Percentiles rank a stretch among this genome's conserved stretches.
These are phyloP conservation scores for Argyrosomus regius DNA, from an alignment of 2,797 vertebrate genomes.

Conservation along the genomic window DNA sequence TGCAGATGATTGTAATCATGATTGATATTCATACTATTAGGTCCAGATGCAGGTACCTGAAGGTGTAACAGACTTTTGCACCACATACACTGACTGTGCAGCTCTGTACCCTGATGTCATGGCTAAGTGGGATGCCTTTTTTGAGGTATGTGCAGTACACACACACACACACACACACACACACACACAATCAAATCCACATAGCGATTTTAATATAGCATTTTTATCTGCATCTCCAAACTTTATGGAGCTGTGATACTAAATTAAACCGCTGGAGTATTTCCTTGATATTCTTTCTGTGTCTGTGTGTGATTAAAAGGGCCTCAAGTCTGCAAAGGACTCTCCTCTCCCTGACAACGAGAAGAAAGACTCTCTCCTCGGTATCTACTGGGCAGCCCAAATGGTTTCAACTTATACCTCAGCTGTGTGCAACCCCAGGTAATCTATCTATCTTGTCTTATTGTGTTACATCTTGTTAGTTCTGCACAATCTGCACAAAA, in stretches of 20 bases:
- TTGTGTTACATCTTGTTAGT: too few species aligned
- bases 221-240: too few species aligned
- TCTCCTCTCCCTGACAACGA: constrained; percentile 61
- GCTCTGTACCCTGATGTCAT: constrained; percentile 77
- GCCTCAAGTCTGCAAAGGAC: constrained; percentile 66
- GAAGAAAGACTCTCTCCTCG: constrained; percentile 83
- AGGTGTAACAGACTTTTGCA: constrained; percentile 82
- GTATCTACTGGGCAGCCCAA: constrained; percentile 86
- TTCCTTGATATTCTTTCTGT: background rate
- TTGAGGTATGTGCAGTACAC: constrained; percentile 81
- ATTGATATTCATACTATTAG: constrained; percentile 41
- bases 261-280: background rate
- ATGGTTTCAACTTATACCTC: constrained; percentile 58
- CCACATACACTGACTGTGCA: constrained; percentile 81
- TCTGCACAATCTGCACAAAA: too few species aligned
- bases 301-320: constrained; percentile 73
- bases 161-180: constrained; percentile 5
- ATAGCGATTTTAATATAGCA: background rate
- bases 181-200: background rate
- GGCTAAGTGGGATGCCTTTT: constrained; percentile 89
- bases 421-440: constrained; percentile 62
- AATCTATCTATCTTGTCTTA: constrained; percentile 12
- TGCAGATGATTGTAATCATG: background rate
- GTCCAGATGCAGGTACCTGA: constrained; percentile 84
- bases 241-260: background rate